phyloP scores from a whole-genome alignment of 1,140 invertebrate species.

The Ceratosolen solmsi region DNA sequence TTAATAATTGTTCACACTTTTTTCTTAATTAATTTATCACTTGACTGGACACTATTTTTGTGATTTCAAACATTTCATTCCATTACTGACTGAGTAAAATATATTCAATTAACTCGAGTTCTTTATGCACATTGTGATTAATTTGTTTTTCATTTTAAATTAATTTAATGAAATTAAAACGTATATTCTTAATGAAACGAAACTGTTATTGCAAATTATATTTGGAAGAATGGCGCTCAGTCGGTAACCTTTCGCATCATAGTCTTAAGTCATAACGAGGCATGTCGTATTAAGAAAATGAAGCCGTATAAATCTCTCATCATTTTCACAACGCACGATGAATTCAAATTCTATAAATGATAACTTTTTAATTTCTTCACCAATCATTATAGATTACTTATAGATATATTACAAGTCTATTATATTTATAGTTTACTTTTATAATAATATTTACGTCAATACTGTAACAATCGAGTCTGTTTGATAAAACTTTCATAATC shows the following conservation, averaged over 20 bases:
- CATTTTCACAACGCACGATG: constrained; percentile 12
- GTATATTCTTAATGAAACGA: not conserved
- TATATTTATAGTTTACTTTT: constrained; percentile 42
- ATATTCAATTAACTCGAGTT: not conserved
- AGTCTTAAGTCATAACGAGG: constrained; percentile 7
- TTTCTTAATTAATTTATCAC: not conserved
- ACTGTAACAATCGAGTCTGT: constrained; percentile 46
- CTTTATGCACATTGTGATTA: not conserved
- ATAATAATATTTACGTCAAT: constrained; percentile 42
- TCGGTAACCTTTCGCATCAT: constrained; percentile 23
- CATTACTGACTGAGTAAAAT: not conserved
- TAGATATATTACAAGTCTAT: constrained; percentile 37
- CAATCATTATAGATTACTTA: constrained; percentile 30
- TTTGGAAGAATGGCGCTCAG: not conserved
- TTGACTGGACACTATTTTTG: not conserved
- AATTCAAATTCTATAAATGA: constrained; percentile 11
- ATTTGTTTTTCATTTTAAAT: not conserved
- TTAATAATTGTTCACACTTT: not conserved
- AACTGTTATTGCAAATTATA: not conserved
- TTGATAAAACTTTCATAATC: constrained; percentile 15
- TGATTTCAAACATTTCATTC: not conserved
- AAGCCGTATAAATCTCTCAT: not conserved
- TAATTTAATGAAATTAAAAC: not conserved
- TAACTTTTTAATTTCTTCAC: constrained; percentile 29
- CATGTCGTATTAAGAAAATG: not conserved